Evolutionary conservation across 92 coral and sea anemone species (phyloP).

Genomic region (Montipora capitata): DNA sequence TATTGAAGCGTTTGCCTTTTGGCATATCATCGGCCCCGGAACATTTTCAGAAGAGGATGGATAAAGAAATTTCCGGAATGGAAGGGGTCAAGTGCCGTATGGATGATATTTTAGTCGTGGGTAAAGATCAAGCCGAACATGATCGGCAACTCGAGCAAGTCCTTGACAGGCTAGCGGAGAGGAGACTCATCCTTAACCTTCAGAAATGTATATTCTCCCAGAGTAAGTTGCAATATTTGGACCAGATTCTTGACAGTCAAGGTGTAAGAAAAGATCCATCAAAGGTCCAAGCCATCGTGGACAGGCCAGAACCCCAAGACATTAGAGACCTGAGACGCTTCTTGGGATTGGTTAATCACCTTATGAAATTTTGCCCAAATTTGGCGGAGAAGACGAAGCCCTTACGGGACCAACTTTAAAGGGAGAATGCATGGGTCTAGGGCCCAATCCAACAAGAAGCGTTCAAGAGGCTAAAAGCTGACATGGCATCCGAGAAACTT

Average conservation of each 20-base stretch:
- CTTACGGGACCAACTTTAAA: constrained; percentile 60
- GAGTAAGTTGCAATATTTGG: constrained; percentile 51
- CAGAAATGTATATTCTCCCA: constrained; percentile 59
- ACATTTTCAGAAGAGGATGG: too few species aligned
- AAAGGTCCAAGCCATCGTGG: constrained; percentile 55
- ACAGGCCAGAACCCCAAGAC: constrained; percentile 49
- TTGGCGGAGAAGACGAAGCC: constrained; percentile 65
- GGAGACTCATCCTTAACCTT: constrained; percentile 69
- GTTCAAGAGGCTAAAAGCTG: constrained; percentile 49
- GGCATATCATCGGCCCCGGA: constrained; percentile 56
- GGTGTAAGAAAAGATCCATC: constrained; percentile 66
- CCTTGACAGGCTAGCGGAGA: constrained; percentile 64
- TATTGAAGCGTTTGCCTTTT: constrained; percentile 61
- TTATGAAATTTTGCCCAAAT: constrained; percentile 56
- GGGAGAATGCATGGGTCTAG: constrained; percentile 63
- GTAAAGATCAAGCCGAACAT: constrained; percentile 72
- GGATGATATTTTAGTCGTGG: constrained; percentile 63
- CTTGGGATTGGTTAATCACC: constrained; percentile 67
- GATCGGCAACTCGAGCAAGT: constrained; percentile 40
- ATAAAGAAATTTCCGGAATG: constrained; percentile 43
- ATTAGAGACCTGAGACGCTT: constrained; percentile 69
- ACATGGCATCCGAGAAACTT: constrained; percentile 56
- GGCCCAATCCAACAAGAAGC: constrained; percentile 61
- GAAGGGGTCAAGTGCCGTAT: constrained; percentile 68
- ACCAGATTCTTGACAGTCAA: constrained; percentile 65